Conservation (phyloP, 2,888 invertebrate genomes). For the Bembecia ichneumoniformis region DNA sequence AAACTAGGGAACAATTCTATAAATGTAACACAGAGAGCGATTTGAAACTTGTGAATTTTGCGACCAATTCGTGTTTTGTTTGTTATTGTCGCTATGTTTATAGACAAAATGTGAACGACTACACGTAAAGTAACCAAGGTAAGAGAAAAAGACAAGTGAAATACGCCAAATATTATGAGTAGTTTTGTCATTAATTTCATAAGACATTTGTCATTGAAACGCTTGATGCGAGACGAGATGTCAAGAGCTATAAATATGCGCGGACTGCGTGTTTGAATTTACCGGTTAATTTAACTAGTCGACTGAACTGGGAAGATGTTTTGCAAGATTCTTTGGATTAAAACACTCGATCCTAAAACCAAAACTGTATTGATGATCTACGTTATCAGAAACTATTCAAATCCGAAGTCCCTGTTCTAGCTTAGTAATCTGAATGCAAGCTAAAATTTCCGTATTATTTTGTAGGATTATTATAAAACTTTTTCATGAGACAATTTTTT, state of each 20-base stretch:
- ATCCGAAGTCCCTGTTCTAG: too few relatives aligned
- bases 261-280: conserved; percentile 2
- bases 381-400: too few relatives aligned
- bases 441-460: too few relatives aligned
- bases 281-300: conserved; percentile 9
- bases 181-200: conserved; percentile 9
- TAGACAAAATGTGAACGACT: too few relatives aligned
- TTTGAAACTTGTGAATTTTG: background rate
- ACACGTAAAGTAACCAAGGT: background rate
- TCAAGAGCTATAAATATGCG: conserved; percentile 29
- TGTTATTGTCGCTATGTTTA: conserved; percentile 1
- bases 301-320: background rate
- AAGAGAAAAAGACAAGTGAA: background rate
- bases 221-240: conserved; percentile 5
- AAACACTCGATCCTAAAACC: too few relatives aligned
- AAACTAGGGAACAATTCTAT: conserved; percentile 9
- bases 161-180: background rate
- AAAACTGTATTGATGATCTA: too few relatives aligned
- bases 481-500: too few relatives aligned
- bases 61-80: background rate
- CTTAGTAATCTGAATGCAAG: too few relatives aligned
- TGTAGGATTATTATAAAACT: too few relatives aligned
- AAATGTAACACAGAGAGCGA: background rate
- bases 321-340: too few relatives aligned
- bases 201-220: background rate